These are phyloP conservation scores for Drosophila tanythrix DNA, from an alignment of 2,888 invertebrate genomes.

Conservation along the genomic window DNA sequence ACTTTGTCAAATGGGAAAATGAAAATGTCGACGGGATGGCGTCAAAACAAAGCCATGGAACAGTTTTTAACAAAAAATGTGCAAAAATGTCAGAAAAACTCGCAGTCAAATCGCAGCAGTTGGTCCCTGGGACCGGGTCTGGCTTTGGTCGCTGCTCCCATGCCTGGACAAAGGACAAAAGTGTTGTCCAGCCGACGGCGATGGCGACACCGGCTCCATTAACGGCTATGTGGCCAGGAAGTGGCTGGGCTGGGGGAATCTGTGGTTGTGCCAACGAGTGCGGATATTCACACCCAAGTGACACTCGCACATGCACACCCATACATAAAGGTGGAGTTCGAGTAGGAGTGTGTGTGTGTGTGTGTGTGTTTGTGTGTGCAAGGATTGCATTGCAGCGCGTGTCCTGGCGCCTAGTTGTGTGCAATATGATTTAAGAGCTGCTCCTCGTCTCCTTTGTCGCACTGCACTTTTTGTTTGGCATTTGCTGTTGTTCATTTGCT, in stretches of 20 bases:
- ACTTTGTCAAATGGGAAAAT: constrained; percentile 71
- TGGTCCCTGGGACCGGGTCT: constrained; percentile 50
- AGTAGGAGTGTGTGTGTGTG: neutral
- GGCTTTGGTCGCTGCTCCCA: constrained; percentile 2
- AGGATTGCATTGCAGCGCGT: constrained; percentile 60
- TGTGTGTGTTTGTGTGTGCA: constrained; percentile 14
- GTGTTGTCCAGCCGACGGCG: constrained; percentile 73
- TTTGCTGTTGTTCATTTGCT: constrained; percentile 61
- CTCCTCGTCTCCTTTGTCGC: constrained; percentile 44
- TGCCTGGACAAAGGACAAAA: constrained; percentile 60
- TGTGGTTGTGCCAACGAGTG: constrained; percentile 65
- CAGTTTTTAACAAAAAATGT: constrained; percentile 54
- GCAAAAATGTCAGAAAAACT: constrained; percentile 82
- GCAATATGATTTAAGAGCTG: constrained; percentile 77
- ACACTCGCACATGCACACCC: constrained; percentile 48
- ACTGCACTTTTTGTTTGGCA: constrained; percentile 71
- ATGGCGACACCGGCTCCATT: constrained; percentile 75
- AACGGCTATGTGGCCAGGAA: constrained; percentile 44
- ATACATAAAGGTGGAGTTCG: neutral
- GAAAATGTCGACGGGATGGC: constrained; percentile 56
- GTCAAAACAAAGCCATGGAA: constrained; percentile 50
- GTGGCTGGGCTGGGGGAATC: neutral
- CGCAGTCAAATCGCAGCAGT: constrained; percentile 79
- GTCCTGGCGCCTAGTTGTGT: constrained; percentile 71
- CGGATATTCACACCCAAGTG: constrained; percentile 76